phyloP scores from a whole-genome alignment of 2,113 vertebrate species.

The Craseonycteris thonglongyai region DNA sequence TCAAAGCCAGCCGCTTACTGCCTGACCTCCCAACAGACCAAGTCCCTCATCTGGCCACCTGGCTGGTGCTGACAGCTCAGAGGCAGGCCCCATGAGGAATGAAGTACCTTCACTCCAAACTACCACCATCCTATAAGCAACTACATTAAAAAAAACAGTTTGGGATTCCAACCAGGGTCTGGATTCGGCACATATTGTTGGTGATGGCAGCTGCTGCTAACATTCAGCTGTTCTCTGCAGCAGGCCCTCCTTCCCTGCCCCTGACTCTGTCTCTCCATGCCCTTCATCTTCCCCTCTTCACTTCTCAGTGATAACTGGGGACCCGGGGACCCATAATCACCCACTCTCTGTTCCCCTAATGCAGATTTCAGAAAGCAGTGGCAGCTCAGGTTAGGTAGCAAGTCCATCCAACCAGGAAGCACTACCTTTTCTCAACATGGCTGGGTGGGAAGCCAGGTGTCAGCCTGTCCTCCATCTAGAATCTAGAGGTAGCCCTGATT shows the following conservation, averaged over 20 bases:
- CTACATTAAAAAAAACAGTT: neutral
- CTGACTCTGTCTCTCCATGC: neutral
- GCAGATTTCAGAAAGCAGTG: neutral
- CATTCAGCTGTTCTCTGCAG: neutral
- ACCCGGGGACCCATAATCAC: neutral
- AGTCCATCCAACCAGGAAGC: neutral
- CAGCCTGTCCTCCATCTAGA: neutral
- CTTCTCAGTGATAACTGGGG: neutral
- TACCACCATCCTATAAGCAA: neutral
- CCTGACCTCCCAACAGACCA: neutral
- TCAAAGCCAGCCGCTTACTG: too few species aligned
- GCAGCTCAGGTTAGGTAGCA: neutral
- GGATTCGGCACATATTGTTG: neutral
- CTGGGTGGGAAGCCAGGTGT: neutral
- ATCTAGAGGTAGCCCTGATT: neutral
- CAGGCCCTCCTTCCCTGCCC: fast-evolving
- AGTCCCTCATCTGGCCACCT: neutral
- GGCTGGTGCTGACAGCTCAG: neutral
- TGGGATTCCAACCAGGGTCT: neutral
- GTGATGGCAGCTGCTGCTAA: neutral
- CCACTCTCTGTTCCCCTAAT: neutral
- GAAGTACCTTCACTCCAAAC: neutral
- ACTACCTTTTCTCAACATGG: neutral
- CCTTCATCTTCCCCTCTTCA: neutral
- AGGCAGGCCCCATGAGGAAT: neutral